Base-by-base conservation (phyloP, 1,140 invertebrate species). In the Diploscapter pachys region DNA sequence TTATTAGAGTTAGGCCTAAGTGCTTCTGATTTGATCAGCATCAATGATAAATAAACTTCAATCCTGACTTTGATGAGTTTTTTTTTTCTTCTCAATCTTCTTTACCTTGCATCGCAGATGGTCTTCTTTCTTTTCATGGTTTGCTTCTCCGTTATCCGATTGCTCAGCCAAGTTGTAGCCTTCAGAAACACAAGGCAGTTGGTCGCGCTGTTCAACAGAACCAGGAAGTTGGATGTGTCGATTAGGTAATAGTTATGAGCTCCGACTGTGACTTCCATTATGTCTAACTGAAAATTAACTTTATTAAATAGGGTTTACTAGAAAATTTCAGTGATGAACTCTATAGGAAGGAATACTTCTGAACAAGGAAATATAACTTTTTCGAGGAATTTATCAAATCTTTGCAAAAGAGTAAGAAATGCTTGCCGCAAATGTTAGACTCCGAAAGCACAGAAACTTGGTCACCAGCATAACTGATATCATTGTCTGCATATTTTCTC, bases 181-280 rank as follows among this genome's bases (percentile, higher is more conserved):
- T 76, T 73, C n/a, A 82, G 72, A 55, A 85, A 86, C 56, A 83
- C 80, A 52, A 83, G 56, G 70, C 82, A 80, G 61, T 83, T 83
- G 3, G 83, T 80, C 4, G 81, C 80, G 55, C 68, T 79, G 61
- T 82, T 82, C 49, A 84, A 49, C 4, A 82, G 55, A 11, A 82
- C 63, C 67, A 83, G 69, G 53, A 82, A 79, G 63, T 82, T 82
- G 31, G 63, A 70, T 5, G 78, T 77, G 51, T 81, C 81, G 52
- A 81, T 72, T 3, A 80, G 11, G 52, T 81, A 81, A 54, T 74
- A 71, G 48, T 77, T 71, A 4, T 73, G 67, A 31, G 74, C 64
- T 5, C 73, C 79, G 51, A 76, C 67, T 51, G 75, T 73, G 52
- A 83, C 63, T 72, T 82, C 81, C 79, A 78, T 77, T n/a, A 82